Percentiles rank a stretch among this genome's conserved stretches.
phyloP scores from a whole-genome alignment of 2,797 vertebrate species.

The Perdix hodgsoniae region DNA sequence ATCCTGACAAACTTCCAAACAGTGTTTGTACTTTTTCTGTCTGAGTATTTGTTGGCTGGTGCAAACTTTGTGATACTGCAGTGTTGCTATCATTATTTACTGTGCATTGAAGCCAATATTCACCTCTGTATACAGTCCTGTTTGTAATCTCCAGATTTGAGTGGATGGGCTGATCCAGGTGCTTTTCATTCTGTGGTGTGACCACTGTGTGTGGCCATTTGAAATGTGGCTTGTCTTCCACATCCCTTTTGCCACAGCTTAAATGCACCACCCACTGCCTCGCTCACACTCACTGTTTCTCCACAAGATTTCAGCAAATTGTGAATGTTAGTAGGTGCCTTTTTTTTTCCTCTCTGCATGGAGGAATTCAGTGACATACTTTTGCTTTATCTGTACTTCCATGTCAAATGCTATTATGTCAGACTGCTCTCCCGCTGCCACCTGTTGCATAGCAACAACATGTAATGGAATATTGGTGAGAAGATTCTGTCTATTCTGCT shows the following conservation, averaged over 20 bases:
- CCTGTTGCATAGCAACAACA: neutral
- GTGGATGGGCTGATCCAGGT: neutral
- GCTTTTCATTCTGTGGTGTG: neutral
- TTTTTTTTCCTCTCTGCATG: neutral
- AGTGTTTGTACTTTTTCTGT: too few relatives aligned
- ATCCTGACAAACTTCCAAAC: neutral
- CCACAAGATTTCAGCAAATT: neutral
- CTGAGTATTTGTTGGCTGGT: neutral
- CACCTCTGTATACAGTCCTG: neutral
- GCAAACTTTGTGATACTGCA: neutral
- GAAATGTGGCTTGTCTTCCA: neutral
- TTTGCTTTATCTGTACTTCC: neutral
- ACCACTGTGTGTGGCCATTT: neutral
- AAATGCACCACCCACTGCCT: neutral
- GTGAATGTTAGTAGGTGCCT: neutral
- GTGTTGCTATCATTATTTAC: neutral
- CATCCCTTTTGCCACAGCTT: neutral
- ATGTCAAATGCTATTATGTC: neutral
- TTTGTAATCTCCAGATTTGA: neutral
- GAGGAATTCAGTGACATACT: neutral
- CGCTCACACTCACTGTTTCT: neutral
- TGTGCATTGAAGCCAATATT: neutral
- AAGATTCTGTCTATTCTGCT: neutral
- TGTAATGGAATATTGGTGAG: neutral
- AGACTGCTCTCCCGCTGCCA: neutral